Base-by-base conservation (phyloP, 2,113 vertebrate genomes). In the Ictalurus furcatus region DNA sequence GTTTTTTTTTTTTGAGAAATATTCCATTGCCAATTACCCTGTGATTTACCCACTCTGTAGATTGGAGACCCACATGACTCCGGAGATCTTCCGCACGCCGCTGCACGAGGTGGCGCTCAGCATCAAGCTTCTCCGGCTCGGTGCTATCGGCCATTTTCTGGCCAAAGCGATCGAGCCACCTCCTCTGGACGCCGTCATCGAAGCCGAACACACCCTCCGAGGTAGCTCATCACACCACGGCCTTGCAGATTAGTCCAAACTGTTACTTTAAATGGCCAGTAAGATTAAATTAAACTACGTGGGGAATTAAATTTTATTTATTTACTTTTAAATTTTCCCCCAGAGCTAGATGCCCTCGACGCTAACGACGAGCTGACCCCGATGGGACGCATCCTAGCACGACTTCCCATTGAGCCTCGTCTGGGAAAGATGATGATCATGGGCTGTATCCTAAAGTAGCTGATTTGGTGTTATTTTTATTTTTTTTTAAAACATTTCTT, bases 401-500 rank as follows among this genome's bases (percentile, higher is more conserved):
- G 95, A 48, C 96, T 99, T 73, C 98, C 98, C 79, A 99, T 99
- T 87, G 98, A 99, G 74, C 98, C 98, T 90, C 97, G 97, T 0
- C 95, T 99, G 85, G 98, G 98, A 90, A 99, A 99, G 94, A 99
- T 99, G 97, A 99, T 99, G 98, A 99, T 99, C 93, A 99, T 99
- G 97, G 98, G 98, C 74, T 99, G 98, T 91, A 98, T 98, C 92
- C 97, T 99, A 93, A 95, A 97, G 98, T 99, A 93, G 95, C 97
- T 96, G 74, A 73, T 19, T 87, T 58, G 23, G 4, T 48, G 11
- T 52, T 4, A 7, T 11, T 2, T 1, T 11, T 25, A 1, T 23
- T 1, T 61, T 21, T 61, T 23, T 61, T 21, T 6, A 1, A n/a
- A 11, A 28, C 40, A 12, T 19, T 37, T 34, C 69, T 14, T 37